Conservation (phyloP, 2,113 vertebrate species). For the Megatriorchis doriae region DNA sequence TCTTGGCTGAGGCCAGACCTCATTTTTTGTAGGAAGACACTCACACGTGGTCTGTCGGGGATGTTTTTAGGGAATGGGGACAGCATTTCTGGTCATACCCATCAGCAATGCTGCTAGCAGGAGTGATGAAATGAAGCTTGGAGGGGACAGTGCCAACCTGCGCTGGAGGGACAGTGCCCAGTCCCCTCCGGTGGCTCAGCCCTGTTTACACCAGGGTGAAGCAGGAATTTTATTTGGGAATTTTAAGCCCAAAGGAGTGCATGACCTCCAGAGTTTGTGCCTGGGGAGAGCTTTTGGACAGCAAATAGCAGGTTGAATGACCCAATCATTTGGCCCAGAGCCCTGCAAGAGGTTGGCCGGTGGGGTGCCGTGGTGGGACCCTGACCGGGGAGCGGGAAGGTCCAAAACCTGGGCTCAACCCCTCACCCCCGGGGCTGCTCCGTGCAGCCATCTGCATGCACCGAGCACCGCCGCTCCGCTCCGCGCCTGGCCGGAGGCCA, state of each 20-base stretch:
- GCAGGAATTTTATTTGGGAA: not conserved
- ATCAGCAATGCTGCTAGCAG: not conserved
- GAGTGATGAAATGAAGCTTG: not conserved
- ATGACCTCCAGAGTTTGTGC: not conserved
- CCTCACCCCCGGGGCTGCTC: not conserved
- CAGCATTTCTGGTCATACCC: not conserved
- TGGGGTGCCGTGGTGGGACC: fast-evolving
- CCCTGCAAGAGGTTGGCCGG: not conserved
- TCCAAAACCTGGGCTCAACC: fast-evolving
- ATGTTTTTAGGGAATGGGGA: not conserved
- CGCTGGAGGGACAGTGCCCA: not conserved
- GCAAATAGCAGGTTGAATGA: not conserved
- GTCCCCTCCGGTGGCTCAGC: fast-evolving
- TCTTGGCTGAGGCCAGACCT: not conserved
- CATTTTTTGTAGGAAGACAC: not conserved
- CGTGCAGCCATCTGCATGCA: fast-evolving
- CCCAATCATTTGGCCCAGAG: not conserved
- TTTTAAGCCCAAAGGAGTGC: not conserved
- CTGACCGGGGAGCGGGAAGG: not conserved
- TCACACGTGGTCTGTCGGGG: fast-evolving
- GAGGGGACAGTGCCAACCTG: not conserved
- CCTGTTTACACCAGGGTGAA: not conserved
- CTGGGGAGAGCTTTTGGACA: not conserved
- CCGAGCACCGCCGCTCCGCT: fast-evolving
- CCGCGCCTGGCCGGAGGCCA: not conserved